Base-by-base conservation (phyloP, 2,888 invertebrate genomes). In the Lamproptera curius region DNA sequence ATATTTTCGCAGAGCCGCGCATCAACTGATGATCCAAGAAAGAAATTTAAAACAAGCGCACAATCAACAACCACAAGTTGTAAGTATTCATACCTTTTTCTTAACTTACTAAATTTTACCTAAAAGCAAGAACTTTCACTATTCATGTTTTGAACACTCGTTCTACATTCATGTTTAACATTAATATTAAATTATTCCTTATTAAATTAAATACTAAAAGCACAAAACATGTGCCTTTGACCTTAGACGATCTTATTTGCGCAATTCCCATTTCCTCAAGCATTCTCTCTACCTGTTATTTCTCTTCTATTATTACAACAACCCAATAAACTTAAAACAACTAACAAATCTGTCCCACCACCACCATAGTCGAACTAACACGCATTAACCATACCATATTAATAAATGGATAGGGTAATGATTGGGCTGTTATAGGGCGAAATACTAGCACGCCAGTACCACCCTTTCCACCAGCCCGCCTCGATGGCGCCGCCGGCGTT, bases 11-110 rank as follows among this genome's bases (percentile, higher is more conserved):
- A 88, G 88, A 70, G 98, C 98, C 51, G 98, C 98, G 44, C 96
- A 97, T 78, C 94, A 95, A 65, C 87, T 97, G 50, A 89, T 96
- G 67, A 87, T 93, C 54, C 93, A 94, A 63, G 94, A 95, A 72
- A 80, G 73, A 55, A 85, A 83, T 61, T 56, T 85, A 49, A 88
- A 88, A 62, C 86, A 85, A 67, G 78, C 72, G 44, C 88, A 88
- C 59, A 79, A 67, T 51, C 83, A 83, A 63, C 81, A 76, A 62
- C 65, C 78, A 15, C 83, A 78, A 76, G 80, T 85, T 73, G 86
- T 86, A 82, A 85, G 86, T 81, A 76, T 73, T 56, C 51, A 52
- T 44, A 17, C n/a, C 38, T 45, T 37, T 42, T 41, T 46, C 4
- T 20, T 20, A 20, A 20, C 3, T n/a, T n/a, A n/a, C n/a, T n/a